These are phyloP conservation scores for Marmota flaviventris DNA, from an alignment of 2,113 vertebrate genomes.

Conservation along the genomic window DNA sequence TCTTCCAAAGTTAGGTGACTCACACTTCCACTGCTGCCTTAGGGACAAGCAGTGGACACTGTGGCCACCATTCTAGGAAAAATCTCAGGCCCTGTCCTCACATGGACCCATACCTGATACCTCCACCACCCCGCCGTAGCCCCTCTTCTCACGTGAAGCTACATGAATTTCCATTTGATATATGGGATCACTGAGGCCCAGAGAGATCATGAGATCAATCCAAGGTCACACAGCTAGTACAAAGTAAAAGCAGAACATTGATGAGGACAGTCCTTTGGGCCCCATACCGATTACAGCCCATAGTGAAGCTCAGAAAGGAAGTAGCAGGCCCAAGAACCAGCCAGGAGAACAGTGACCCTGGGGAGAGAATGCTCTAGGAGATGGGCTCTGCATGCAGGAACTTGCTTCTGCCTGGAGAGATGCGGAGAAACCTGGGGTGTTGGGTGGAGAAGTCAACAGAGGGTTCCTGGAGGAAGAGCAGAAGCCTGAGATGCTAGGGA, in stretches of 20 bases:
- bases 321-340: not conserved
- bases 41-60: not conserved
- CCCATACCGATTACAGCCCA: not conserved
- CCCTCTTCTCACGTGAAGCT: not conserved
- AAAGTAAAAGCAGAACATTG: not conserved
- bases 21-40: not conserved
- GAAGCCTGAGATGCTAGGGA: not conserved
- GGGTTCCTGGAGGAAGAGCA: conserved; percentile 21
- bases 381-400: not conserved
- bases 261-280: not conserved
- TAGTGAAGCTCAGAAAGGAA: not conserved
- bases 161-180: not conserved
- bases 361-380: not conserved
- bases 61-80: not conserved
- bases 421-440: not conserved
- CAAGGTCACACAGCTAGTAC: not conserved
- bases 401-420: not conserved
- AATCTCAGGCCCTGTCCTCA: not conserved
- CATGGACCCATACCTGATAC: not conserved
- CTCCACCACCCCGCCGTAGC: not conserved
- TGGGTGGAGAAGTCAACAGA: not conserved
- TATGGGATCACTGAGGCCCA: not conserved
- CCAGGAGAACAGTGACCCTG: not conserved
- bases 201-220: not conserved
- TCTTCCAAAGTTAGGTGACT: conserved; percentile 65